Conservation (phyloP, 2,888 invertebrate species). For the Pterobdella sp. region DNA sequence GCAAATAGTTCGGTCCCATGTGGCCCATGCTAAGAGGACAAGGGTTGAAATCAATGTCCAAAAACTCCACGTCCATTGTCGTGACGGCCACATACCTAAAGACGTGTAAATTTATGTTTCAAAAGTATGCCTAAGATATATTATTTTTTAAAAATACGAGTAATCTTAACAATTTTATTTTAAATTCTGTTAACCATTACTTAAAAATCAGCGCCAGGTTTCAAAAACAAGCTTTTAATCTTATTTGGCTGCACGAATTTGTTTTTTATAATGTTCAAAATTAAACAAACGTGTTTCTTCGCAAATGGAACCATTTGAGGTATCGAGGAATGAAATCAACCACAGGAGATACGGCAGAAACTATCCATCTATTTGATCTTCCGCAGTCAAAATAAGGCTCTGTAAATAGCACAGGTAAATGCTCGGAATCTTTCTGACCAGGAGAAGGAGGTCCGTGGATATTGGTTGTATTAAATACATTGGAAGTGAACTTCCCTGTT, state of each 20-base stretch:
- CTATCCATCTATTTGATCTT: conserved; percentile 86
- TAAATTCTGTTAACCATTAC: no score
- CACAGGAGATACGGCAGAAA: conserved; percentile 84
- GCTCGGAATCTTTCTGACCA: conserved; percentile 43
- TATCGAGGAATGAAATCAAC: conserved; percentile 79
- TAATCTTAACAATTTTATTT: no score
- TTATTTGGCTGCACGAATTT: no score
- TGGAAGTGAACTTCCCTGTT: conserved; percentile 44
- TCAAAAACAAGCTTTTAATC: no score
- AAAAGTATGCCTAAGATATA: no score
- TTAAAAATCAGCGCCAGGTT: no score
- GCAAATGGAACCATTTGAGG: conserved; percentile 45
- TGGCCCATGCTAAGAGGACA: conserved; percentile 84
- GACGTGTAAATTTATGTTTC: conserved; percentile 16
- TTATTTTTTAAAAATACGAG: no score
- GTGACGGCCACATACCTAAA: conserved; percentile 67
- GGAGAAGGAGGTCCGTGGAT: conserved; percentile 51
- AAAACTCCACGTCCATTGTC: conserved; percentile 90
- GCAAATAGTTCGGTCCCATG: conserved; percentile 76
- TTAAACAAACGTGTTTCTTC: conserved; percentile 43
- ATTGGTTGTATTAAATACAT: conserved; percentile 42
- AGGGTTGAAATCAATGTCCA: conserved; percentile 92
- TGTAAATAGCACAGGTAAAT: conserved; percentile 87
- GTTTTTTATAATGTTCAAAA: neutral
- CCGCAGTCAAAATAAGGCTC: conserved; percentile 93